Evolutionary conservation across 1,140 invertebrate species (phyloP).

Genomic region (Anadara kagoshimensis): DNA sequence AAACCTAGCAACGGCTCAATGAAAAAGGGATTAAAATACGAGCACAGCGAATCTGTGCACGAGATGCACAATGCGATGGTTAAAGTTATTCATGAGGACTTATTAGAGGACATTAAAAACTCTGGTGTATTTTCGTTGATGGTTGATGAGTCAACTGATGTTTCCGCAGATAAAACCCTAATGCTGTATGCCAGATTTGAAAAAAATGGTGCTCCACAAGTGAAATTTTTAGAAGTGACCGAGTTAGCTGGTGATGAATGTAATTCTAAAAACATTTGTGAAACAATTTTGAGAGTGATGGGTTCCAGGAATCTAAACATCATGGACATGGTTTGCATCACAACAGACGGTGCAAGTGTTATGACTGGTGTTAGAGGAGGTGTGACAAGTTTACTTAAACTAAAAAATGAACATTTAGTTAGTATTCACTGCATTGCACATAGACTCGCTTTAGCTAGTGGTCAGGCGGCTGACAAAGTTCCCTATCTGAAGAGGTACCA

Average conservation of each 20-base stretch:
- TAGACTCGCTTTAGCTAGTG: neutral
- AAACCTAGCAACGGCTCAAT: no score
- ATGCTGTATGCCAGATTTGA: neutral
- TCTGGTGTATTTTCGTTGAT: neutral
- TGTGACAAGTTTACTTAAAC: neutral
- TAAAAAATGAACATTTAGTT: neutral
- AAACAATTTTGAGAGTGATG: neutral
- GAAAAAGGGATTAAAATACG: no score
- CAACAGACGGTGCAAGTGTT: neutral
- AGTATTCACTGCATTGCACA: conserved; percentile 6
- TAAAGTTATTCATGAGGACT: neutral
- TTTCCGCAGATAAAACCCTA: neutral
- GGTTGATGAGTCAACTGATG: conserved; percentile 1
- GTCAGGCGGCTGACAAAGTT: neutral
- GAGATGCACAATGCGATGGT: neutral
- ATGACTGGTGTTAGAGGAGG: neutral
- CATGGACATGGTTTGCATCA: neutral
- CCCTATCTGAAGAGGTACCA: conserved; percentile 3
- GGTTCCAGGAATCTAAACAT: neutral
- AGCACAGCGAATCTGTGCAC: neutral
- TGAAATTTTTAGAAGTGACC: neutral
- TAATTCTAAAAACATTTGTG: neutral
- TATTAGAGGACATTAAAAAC: neutral
- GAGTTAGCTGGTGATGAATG: neutral
- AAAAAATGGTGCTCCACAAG: neutral